Evolutionary conservation across 1,140 invertebrate genomes (phyloP).

Genomic region (Psix sp.): DNA sequence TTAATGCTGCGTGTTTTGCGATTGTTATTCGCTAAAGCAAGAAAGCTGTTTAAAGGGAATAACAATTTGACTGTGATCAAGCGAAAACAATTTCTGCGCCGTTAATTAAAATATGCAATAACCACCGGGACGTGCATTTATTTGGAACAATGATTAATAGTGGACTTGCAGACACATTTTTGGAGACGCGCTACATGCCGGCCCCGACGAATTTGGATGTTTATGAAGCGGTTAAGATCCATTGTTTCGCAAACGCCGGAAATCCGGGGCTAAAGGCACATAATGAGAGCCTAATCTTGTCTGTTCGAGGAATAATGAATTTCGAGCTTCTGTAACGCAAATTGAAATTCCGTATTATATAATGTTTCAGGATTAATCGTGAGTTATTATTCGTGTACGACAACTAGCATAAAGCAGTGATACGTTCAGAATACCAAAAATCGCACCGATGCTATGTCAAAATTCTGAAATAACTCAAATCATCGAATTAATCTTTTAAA

Average conservation of each 20-base stretch:
- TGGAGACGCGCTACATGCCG: too few relatives aligned
- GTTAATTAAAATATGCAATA: conserved; percentile 40
- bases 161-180: too few relatives aligned
- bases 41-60: conserved; percentile 3
- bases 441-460: too few relatives aligned
- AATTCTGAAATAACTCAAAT: too few relatives aligned
- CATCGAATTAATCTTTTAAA: too few relatives aligned
- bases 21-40: conserved; percentile 5
- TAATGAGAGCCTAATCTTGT: conserved; percentile 63
- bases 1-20: conserved; percentile 6
- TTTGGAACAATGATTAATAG: too few relatives aligned
- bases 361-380: conserved; percentile 53
- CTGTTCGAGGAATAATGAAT: conserved; percentile 61
- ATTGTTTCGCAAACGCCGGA: conserved; percentile 60
- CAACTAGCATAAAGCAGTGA: conserved; percentile 53
- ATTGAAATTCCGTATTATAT: conserved; percentile 57
- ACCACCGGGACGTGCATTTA: too few relatives aligned
- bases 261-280: conserved; percentile 62
- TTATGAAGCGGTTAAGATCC: conserved; percentile 60
- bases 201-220: conserved; percentile 53
- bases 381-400: conserved; percentile 55
- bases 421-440: too few relatives aligned
- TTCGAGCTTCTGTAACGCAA: conserved; percentile 51
- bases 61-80: conserved; percentile 27
- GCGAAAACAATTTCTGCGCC: conserved; percentile 24